Conservation (phyloP, 2,888 invertebrate genomes). For the Autographa pulchrina region DNA sequence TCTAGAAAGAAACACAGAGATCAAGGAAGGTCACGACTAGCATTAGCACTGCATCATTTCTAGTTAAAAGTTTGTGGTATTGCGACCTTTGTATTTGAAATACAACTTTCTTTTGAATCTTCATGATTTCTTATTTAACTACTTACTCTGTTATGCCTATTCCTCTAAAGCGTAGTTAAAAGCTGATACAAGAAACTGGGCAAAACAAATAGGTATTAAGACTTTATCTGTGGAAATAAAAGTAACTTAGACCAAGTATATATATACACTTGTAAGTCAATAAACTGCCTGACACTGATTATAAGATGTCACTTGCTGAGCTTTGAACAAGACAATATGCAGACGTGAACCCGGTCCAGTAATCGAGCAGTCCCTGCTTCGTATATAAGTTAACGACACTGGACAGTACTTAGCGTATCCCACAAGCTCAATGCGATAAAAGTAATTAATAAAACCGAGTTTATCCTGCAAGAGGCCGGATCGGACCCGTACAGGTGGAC, state of each 20-base stretch:
- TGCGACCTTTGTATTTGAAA: conserved; percentile 26
- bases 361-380: too few species aligned
- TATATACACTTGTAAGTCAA: too few species aligned
- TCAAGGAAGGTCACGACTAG: conserved; percentile 7
- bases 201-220: too few species aligned
- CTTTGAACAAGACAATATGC: too few species aligned
- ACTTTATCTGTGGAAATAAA: too few species aligned
- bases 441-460: neutral
- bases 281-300: too few species aligned
- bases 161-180: neutral
- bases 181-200: neutral
- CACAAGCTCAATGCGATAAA: neutral
- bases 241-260: too few species aligned
- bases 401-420: too few species aligned
- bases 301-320: too few species aligned
- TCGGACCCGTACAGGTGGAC: too few species aligned
- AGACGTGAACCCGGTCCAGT: too few species aligned
- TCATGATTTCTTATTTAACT: conserved; percentile 11
- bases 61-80: conserved; percentile 10
- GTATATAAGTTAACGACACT: too few species aligned
- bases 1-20: conserved; percentile 11
- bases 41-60: conserved; percentile 8
- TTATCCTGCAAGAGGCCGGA: neutral
- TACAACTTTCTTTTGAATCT: conserved; percentile 25
- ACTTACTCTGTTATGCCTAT: neutral